Base-by-base conservation (phyloP, 2,113 vertebrate species). In the Sphaerodactylus townsendi region DNA sequence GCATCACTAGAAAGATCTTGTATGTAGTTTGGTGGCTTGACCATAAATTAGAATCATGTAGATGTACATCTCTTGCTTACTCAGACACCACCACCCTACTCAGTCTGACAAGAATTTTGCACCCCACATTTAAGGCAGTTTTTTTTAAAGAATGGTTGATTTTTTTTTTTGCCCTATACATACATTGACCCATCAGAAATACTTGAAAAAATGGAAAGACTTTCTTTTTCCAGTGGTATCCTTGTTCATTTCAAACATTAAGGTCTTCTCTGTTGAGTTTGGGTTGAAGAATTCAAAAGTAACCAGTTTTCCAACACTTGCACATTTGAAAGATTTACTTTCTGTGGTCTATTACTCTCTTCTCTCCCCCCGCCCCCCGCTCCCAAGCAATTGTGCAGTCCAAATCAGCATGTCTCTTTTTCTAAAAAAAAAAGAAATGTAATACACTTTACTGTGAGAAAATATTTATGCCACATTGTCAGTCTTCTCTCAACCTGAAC, bases 121-220 rank as follows among this genome's bases (percentile, higher is more conserved):
- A 15, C 25, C 33, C 4, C 35, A 48, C 2, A 10, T 66, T 19
- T 1, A 9, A 70, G 48, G 48, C 21, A 10, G 46, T 65, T 69
- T 50, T 56, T 0, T 15, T 50, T 85, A 3, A 0, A 10, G 46
- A 39, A 8, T 3, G 9, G 28, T 35, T 68, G 6, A 19, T 35
- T 68, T 13, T 6, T 14, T 77, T 35, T 17, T 19, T 0, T 28
- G 84, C 35, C 4, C 41, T 68, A 35, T 74, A n/a, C n/a, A 68
- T 15, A 82, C 19, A 53, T 44, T 76, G 13, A 0, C 3, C 0
- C 0, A 2, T 88, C 86, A 92, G 83, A 72, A 94, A 66, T 91
- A 88, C 85, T 91, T 92, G 93, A 90, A 62, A 79, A 90, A 77
- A 44, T 25, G 82, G 79, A 62, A 23, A 0, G 1, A n/a, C 0